A percentile compares a stretch with the other conserved stretches of the same genome.
phyloP scores from a whole-genome alignment of 2,113 vertebrate species.

The Myrmecobius fasciatus region DNA sequence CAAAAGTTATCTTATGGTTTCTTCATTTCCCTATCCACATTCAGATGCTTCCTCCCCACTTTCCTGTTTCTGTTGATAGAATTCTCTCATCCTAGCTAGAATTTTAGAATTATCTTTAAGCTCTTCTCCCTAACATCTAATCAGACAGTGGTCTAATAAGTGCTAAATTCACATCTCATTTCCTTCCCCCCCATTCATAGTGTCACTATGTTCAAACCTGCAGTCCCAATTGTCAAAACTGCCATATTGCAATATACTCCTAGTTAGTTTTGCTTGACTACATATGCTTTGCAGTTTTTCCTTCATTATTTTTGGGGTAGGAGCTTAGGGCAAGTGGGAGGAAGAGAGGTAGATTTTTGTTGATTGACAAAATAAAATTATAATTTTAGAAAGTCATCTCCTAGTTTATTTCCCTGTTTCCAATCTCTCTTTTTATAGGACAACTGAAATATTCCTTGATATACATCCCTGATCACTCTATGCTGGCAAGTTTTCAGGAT shows the following conservation, averaged over 20 bases:
- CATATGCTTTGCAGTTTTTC: not conserved
- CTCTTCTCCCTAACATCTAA: not conserved
- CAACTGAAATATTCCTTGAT: not conserved
- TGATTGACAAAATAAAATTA: not conserved
- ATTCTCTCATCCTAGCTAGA: no score
- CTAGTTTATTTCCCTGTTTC: not conserved
- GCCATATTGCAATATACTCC: no score
- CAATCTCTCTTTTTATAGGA: not conserved
- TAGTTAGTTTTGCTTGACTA: no score
- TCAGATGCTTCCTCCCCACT: not conserved
- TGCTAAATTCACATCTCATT: not conserved
- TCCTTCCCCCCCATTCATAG: not conserved
- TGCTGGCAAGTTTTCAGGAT: not conserved
- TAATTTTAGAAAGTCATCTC: not conserved
- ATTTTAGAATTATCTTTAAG: no score
- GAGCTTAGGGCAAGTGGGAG: not conserved
- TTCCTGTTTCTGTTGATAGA: no score
- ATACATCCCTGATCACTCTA: not conserved
- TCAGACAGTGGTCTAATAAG: not conserved
- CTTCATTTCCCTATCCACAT: not conserved
- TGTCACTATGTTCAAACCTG: no score
- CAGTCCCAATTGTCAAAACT: no score
- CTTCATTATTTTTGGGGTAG: not conserved
- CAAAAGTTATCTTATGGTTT: not conserved
- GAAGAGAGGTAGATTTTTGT: not conserved